Evolutionary conservation across 2,113 vertebrate species (phyloP).

Genomic region (Nipponia nippon): DNA sequence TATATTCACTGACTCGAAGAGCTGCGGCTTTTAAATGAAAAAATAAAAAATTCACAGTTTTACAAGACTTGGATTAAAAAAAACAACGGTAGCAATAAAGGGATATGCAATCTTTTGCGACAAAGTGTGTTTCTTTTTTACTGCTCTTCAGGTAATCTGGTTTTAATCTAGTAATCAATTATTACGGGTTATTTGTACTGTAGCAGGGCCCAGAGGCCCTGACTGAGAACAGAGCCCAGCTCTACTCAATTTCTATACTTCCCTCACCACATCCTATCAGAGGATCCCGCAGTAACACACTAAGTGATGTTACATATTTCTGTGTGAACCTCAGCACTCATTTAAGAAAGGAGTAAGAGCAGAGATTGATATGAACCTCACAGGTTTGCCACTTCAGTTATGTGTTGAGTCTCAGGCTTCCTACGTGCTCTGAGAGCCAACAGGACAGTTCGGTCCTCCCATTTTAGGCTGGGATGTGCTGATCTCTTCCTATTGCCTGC

Average conservation of each 20-base stretch:
- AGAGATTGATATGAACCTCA: neutral
- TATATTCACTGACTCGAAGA: neutral
- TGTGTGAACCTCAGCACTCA: neutral
- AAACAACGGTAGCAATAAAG: neutral
- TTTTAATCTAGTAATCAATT: neutral
- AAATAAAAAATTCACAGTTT: neutral
- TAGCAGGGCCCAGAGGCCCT: neutral
- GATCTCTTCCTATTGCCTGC: neutral
- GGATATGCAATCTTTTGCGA: neutral
- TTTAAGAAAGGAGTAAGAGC: neutral
- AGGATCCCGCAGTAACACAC: neutral
- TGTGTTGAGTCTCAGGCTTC: neutral
- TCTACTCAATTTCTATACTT: neutral
- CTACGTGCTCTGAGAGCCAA: neutral
- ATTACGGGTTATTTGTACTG: neutral
- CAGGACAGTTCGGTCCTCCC: neutral
- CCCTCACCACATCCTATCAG: neutral
- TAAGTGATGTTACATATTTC: neutral
- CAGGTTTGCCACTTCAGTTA: accelerated
- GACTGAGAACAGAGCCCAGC: neutral
- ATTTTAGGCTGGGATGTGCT: neutral
- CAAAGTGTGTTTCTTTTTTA: neutral
- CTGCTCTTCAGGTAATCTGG: neutral
- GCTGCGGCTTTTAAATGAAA: neutral
- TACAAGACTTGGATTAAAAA: neutral